phyloP scores from a whole-genome alignment of 2,888 invertebrate genomes.

The Agrotis segetum region DNA sequence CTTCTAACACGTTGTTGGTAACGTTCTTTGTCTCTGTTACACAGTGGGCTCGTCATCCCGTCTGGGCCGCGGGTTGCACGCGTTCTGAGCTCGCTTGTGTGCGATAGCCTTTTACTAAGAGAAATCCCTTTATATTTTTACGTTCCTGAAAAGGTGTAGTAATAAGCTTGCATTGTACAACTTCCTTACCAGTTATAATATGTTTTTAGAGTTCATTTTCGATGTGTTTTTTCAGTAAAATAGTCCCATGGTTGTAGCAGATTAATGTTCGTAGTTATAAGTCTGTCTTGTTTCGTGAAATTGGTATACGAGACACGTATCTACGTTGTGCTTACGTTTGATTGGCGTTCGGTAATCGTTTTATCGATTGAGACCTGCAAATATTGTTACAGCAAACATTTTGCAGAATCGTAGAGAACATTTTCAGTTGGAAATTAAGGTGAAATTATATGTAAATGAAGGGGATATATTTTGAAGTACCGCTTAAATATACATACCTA shows the following conservation, averaged over 20 bases:
- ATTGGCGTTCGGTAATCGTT: constrained; percentile 21
- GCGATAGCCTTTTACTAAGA: constrained; percentile 55
- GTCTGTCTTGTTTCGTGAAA: constrained; percentile 13
- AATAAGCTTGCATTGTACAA: constrained; percentile 46
- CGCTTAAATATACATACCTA: background rate
- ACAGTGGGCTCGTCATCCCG: constrained; percentile 81
- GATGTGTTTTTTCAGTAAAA: background rate
- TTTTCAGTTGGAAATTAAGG: background rate
- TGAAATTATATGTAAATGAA: background rate
- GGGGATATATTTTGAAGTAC: background rate
- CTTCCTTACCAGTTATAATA: constrained; percentile 31
- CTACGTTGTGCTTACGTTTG: constrained; percentile 1
- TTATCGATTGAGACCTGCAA: constrained; percentile 16
- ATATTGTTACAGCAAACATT: background rate
- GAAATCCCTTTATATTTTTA: constrained; percentile 48
- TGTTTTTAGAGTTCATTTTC: constrained; percentile 15
- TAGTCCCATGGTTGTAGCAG: background rate
- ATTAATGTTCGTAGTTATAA: background rate
- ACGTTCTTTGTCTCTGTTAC: constrained; percentile 69
- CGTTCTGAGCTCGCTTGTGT: constrained; percentile 59
- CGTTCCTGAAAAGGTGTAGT: constrained; percentile 53
- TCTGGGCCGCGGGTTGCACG: constrained; percentile 84
- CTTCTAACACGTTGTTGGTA: constrained; percentile 66
- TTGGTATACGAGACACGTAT: constrained; percentile 5
- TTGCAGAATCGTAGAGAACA: background rate